phyloP scores from a whole-genome alignment of 2,797 vertebrate genomes.

The Trachurus trachurus region DNA sequence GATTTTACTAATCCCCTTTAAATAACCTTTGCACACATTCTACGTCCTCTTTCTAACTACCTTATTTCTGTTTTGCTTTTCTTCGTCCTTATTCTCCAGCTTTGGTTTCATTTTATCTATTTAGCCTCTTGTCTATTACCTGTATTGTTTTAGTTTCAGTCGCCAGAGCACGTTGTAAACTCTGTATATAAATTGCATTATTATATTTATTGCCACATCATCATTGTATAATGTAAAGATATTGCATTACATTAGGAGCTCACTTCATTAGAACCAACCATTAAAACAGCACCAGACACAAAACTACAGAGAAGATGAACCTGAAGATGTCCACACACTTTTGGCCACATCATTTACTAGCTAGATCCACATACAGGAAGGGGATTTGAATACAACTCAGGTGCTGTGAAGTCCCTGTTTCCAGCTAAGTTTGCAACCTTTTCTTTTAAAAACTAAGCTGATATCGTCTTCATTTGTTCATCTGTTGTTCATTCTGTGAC shows the following conservation, averaged over 20 bases:
- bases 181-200: too few relatives aligned
- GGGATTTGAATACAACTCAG: neutral
- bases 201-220: neutral
- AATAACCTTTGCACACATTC: too few relatives aligned
- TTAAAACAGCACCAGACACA: neutral
- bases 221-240: neutral
- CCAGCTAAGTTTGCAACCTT: neutral
- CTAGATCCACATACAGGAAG: neutral
- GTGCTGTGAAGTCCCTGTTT: neutral
- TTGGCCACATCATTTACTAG: neutral
- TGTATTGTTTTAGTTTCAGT: too few relatives aligned
- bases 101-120: too few relatives aligned
- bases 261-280: neutral
- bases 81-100: too few relatives aligned
- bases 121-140: too few relatives aligned
- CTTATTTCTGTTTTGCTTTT: too few relatives aligned
- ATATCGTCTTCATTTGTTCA: neutral
- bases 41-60: too few relatives aligned
- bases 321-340: neutral
- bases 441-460: slow-evolving; percentile 2
- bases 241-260: neutral
- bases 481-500: slow-evolving; percentile 1
- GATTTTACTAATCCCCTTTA: too few relatives aligned
- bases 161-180: too few relatives aligned
- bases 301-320: neutral